Base-by-base conservation (phyloP, 2,113 vertebrate species). In the Azemiops feae region DNA sequence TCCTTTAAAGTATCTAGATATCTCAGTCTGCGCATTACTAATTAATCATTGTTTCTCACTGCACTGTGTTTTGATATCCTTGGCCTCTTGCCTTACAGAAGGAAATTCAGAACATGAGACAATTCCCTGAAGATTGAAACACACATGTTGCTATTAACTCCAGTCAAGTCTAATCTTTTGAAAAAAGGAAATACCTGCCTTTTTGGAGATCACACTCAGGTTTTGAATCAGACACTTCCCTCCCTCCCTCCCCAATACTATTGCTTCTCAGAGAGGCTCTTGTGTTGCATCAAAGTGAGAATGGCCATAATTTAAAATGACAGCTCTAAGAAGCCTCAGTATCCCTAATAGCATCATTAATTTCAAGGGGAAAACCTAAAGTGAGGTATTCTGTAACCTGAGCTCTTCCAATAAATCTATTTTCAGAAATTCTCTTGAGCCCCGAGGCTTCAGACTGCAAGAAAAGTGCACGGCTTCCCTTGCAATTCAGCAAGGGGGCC, bases 261-360 rank as follows among this genome's bases (percentile, higher is more conserved):
- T 14, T 30, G 1, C 0, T 0, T 90, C 92, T n/a, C 54, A 0
- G 81, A 93, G 54, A 93, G 86, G 8, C 43, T 90, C 92, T 94
- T 23, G 0, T 60, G 0, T 39, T n/a, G 91, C 89, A 93, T 93
- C 94, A 81, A 90, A 95, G 89, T 89, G 87, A 94, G 95, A 95
- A 94, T 89, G 87, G 92, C 53, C 1, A 0, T n/a, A 92, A 94
- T 93, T 92, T 92, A 92, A 93, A 9, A 5, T 9, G 93, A 95
- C 94, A 95, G 93, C 89, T 95, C 94, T 93, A 95, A 96, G 96
- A 88, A 96, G 94, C 95, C 95, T 97, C 96, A 92, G 96, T 81
- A 93, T 95, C 96, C 96, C 97, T 97, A 95, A 94, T 92, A 97
- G 96, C 95, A 95, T 96, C 96, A 97, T 98, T 97, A 97, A 98